phyloP scores from a whole-genome alignment of 2,113 vertebrate genomes.

The Corythornis madagascariensis region DNA sequence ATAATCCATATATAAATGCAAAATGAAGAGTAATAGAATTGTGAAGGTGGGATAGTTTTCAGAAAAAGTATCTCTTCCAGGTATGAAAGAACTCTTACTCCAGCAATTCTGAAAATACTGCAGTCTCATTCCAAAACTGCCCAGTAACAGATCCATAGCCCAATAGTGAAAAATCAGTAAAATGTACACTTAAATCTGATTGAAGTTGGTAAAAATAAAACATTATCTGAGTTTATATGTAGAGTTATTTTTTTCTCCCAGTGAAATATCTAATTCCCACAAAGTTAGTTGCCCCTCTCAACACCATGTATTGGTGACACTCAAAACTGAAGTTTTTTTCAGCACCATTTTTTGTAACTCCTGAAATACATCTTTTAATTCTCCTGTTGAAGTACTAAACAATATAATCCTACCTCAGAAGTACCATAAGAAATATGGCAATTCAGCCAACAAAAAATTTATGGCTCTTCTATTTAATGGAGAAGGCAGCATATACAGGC shows the following conservation, averaged over 20 bases:
- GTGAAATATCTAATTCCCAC: neutral
- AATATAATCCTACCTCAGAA: neutral
- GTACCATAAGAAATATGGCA: neutral
- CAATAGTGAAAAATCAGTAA: neutral
- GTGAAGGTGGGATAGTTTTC: neutral
- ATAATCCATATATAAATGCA: neutral
- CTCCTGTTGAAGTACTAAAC: neutral
- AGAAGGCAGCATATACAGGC: neutral
- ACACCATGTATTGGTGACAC: neutral
- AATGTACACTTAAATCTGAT: neutral
- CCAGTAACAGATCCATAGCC: neutral
- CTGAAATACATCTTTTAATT: neutral
- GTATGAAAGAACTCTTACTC: neutral
- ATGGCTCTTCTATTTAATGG: neutral
- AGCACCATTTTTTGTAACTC: neutral
- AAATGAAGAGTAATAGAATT: neutral
- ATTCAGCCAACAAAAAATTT: neutral
- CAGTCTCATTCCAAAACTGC: neutral
- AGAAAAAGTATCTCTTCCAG: neutral
- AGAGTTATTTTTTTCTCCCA: neutral
- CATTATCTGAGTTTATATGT: neutral
- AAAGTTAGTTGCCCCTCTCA: neutral
- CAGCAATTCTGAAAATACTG: neutral
- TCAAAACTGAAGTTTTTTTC: neutral
- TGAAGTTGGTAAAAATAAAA: neutral